These are phyloP conservation scores for Pontoporia blainvillei DNA, from an alignment of 2,113 vertebrate species.

Conservation along the genomic window DNA sequence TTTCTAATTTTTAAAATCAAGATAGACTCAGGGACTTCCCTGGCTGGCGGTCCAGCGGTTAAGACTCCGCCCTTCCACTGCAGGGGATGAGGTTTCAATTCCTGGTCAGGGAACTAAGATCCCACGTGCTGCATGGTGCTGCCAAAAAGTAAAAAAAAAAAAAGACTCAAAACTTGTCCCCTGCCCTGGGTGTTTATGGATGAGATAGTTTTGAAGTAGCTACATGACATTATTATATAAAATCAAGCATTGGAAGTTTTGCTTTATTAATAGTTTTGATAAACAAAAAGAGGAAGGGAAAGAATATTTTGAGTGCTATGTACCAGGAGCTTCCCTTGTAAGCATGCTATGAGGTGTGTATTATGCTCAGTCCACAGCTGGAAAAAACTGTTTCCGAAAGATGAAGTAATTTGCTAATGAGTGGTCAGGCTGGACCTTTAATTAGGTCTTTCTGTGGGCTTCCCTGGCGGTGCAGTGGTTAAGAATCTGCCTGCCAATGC, in stretches of 20 bases:
- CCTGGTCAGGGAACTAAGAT: background rate
- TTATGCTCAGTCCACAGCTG: background rate
- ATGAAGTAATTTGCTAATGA: background rate
- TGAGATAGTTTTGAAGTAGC: background rate
- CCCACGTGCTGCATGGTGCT: background rate
- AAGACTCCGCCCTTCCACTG: background rate
- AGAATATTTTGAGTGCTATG: background rate
- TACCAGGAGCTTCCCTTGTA: background rate
- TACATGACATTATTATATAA: background rate
- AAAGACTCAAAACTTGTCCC: background rate
- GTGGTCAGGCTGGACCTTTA: background rate
- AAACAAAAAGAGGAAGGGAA: background rate
- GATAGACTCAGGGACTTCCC: background rate
- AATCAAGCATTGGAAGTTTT: background rate
- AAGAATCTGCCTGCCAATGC: too few species aligned
- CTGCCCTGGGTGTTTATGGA: background rate
- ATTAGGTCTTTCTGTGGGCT: too few species aligned
- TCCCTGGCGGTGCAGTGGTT: too few species aligned
- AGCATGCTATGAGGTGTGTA: background rate
- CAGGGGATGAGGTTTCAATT: background rate
- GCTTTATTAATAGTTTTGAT: background rate
- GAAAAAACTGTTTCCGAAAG: background rate
- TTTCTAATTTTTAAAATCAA: slow-evolving; percentile 4
- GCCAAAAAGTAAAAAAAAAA: background rate
- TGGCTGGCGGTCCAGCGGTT: background rate